These are phyloP conservation scores for Drosophila ogumai DNA, from an alignment of 1,140 invertebrate species.

Conservation along the genomic window DNA sequence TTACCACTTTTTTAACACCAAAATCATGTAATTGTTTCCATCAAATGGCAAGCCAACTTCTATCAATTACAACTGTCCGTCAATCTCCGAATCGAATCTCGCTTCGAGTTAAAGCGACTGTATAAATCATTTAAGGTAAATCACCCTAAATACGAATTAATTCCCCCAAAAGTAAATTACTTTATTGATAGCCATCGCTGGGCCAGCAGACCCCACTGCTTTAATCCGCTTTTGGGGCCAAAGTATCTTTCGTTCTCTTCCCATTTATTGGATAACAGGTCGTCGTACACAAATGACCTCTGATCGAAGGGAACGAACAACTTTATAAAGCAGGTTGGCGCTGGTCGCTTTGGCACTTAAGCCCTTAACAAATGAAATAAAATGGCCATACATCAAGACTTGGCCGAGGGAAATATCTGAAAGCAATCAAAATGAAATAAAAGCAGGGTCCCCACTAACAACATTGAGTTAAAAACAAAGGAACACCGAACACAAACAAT, in stretches of 20 bases:
- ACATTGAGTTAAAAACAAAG: conserved; percentile 34
- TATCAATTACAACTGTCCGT: conserved; percentile 3
- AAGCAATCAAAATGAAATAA: conserved; percentile 60
- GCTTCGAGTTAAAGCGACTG: not conserved
- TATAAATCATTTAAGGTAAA: conserved; percentile 33
- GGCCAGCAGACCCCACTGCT: too few relatives aligned
- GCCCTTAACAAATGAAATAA: conserved; percentile 67
- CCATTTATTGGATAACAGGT: conserved; percentile 28
- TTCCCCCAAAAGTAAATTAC: conserved; percentile 37
- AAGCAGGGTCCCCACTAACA: conserved; percentile 31
- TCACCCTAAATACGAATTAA: conserved; percentile 41
- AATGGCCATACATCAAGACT: conserved; percentile 59
- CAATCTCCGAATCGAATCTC: conserved; percentile 16
- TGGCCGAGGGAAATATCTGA: conserved; percentile 39
- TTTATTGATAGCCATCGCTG: conserved; percentile 33
- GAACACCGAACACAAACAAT: conserved; percentile 20
- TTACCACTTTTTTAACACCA: not conserved
- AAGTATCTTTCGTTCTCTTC: conserved; percentile 7
- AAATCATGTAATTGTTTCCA: conserved; percentile 4
- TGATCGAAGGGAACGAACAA: conserved; percentile 53
- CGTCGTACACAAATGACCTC: conserved; percentile 55
- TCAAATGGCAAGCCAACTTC: conserved; percentile 4
- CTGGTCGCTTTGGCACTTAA: conserved; percentile 56
- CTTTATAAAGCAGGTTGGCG: conserved; percentile 55
- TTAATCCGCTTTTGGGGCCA: conserved; percentile 20